Percentiles rank a stretch among this genome's conserved stretches.
Conservation (phyloP, 2,888 invertebrate species). For the Tricholauxania praeusta region DNA sequence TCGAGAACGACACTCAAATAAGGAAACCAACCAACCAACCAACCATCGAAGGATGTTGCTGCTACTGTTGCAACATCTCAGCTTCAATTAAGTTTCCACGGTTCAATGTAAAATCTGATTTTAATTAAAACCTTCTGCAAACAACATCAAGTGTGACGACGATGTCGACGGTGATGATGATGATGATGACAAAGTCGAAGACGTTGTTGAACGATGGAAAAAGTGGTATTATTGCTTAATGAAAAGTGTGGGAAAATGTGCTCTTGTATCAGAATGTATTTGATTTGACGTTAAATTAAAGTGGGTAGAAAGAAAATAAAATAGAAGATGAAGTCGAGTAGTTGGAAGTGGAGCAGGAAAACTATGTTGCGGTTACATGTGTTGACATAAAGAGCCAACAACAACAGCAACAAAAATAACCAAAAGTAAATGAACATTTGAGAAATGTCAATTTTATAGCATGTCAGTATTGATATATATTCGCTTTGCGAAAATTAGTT, state of each 20-base stretch:
- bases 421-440: slow-evolving; percentile 2
- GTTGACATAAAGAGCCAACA: not conserved
- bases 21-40: not conserved
- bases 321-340: too few relatives aligned
- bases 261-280: too few relatives aligned
- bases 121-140: slow-evolving; percentile 47
- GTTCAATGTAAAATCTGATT: slow-evolving; percentile 46
- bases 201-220: not conserved
- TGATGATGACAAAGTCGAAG: slow-evolving; percentile 1
- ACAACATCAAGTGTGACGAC: slow-evolving; percentile 38
- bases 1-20: not conserved
- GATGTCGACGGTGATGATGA: slow-evolving; percentile 12
- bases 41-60: not conserved
- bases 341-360: too few relatives aligned
- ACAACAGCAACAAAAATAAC: not conserved
- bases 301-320: too few relatives aligned
- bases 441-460: too few relatives aligned
- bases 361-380: too few relatives aligned
- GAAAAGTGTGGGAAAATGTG: too few relatives aligned
- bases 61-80: slow-evolving; percentile 5
- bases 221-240: not conserved
- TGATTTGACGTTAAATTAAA: too few relatives aligned
- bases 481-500: too few relatives aligned
- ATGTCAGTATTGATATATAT: too few relatives aligned
- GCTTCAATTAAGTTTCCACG: slow-evolving; percentile 47